A percentile compares a stretch with the other conserved stretches of the same genome.
phyloP scores from a whole-genome alignment of 2,888 invertebrate genomes.

The Scaptomyza caliginosa region DNA sequence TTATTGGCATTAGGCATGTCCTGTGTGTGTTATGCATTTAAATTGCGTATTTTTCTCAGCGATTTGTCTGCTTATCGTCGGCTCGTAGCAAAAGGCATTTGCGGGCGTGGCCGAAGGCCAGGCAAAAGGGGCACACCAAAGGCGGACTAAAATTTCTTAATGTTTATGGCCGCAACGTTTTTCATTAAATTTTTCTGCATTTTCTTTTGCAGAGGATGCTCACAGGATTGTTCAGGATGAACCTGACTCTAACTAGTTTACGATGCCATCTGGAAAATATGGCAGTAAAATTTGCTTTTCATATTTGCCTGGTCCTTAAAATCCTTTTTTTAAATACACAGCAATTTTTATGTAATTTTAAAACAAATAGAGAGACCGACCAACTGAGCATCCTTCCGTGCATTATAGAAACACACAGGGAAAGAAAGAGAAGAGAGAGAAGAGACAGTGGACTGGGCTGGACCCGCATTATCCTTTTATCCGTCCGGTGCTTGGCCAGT shows the following conservation, averaged over 20 bases:
- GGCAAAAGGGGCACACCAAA: background rate
- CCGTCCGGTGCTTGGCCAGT: constrained; percentile 66
- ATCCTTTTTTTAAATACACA: constrained; percentile 61
- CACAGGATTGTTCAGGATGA: constrained; percentile 12
- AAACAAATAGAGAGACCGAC: constrained; percentile 59
- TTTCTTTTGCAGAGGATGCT: constrained; percentile 12
- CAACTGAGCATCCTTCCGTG: constrained; percentile 42
- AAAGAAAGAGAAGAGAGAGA: constrained; percentile 26
- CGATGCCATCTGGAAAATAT: constrained; percentile 68
- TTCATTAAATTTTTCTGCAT: constrained; percentile 72
- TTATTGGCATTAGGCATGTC: constrained; percentile 85
- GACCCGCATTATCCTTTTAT: constrained; percentile 82
- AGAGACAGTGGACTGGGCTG: constrained; percentile 6
- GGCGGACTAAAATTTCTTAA: constrained; percentile 70
- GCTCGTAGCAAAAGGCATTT: constrained; percentile 22
- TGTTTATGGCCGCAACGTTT: constrained; percentile 79
- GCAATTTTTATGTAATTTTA: constrained; percentile 80
- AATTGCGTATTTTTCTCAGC: constrained; percentile 85
- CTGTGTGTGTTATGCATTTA: constrained; percentile 85
- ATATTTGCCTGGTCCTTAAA: constrained; percentile 58
- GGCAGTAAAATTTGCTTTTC: constrained; percentile 69
- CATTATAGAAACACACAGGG: constrained; percentile 62
- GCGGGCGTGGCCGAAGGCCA: constrained; percentile 12
- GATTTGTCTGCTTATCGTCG: constrained; percentile 83
- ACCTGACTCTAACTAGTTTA: constrained; percentile 77